A percentile compares a stretch with the other conserved stretches of the same genome.
These are phyloP conservation scores for Virgularia gustaviana DNA, from an alignment of 92 coral and sea anemone genomes.

Conservation along the genomic window DNA sequence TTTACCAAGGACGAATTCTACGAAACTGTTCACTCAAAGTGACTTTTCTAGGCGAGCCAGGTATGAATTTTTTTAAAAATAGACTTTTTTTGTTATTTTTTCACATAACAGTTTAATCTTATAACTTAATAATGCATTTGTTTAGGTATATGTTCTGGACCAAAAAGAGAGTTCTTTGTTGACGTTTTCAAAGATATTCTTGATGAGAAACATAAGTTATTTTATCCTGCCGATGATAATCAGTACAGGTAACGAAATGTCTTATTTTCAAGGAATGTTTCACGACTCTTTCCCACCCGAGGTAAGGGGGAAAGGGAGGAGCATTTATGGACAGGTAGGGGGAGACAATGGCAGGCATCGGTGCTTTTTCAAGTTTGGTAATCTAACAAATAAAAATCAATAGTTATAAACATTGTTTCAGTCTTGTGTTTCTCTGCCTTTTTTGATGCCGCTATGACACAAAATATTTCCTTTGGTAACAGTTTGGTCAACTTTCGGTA, in stretches of 20 bases:
- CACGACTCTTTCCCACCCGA: neutral
- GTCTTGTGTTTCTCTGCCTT: too few relatives aligned
- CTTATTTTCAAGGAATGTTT: neutral
- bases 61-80: conserved; percentile 33
- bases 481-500: neutral
- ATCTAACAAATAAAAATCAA: neutral
- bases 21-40: conserved; percentile 51
- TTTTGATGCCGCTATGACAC: too few relatives aligned
- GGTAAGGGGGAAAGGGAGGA: neutral
- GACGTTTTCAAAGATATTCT: conserved; percentile 81
- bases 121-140: neutral
- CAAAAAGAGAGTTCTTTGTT: conserved; percentile 80
- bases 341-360: neutral
- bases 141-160: conserved; percentile 89
- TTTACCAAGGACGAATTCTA: conserved; percentile 46
- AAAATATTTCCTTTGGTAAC: neutral
- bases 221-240: conserved; percentile 70
- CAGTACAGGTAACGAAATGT: conserved; percentile 82
- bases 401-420: neutral
- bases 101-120: neutral
- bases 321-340: neutral
- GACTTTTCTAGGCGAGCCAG: conserved; percentile 75
- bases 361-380: too few relatives aligned
- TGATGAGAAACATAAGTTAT: conserved; percentile 58
- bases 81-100: neutral